Percentiles rank a stretch among this genome's conserved stretches.
Conservation (phyloP, 2,113 vertebrate species). For the Neolamprologus brichardi region DNA sequence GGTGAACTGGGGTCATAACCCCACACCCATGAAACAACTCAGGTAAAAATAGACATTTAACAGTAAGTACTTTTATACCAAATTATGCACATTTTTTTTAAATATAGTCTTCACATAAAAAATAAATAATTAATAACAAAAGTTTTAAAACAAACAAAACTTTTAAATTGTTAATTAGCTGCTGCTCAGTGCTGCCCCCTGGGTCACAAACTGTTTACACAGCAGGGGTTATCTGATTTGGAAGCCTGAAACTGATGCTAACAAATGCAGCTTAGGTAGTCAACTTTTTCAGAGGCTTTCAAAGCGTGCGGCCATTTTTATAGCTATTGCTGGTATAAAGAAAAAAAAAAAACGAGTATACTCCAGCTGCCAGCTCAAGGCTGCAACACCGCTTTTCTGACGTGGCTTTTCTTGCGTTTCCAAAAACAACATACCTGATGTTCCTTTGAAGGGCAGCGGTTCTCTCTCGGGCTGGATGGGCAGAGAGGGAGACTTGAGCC, state of each 20-base stretch:
- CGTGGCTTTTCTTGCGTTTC: not conserved
- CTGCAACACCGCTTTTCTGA: not conserved
- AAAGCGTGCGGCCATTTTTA: not conserved
- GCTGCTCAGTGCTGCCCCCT: not conserved
- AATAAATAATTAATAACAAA: not conserved
- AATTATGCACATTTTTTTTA: not conserved
- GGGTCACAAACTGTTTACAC: not conserved
- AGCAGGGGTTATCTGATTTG: not conserved
- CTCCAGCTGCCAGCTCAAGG: not conserved
- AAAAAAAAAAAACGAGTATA: not conserved
- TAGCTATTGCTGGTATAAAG: not conserved
- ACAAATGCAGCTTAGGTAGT: not conserved
- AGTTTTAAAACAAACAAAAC: not conserved
- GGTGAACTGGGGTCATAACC: not conserved
- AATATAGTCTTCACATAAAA: not conserved
- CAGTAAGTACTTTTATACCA: not conserved
- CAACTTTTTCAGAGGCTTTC: not conserved
- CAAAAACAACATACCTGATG: conserved; percentile 70
- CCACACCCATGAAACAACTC: not conserved
- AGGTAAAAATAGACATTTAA: not conserved
- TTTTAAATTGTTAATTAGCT: not conserved
- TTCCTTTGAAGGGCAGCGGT: conserved; percentile 75
- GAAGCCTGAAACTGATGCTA: not conserved
- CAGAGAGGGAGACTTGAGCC: conserved; percentile 72
- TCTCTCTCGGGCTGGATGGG: conserved; percentile 85